Conservation (phyloP, 2,888 invertebrate genomes). For the Ashinkailepas kermadecensis region DNA sequence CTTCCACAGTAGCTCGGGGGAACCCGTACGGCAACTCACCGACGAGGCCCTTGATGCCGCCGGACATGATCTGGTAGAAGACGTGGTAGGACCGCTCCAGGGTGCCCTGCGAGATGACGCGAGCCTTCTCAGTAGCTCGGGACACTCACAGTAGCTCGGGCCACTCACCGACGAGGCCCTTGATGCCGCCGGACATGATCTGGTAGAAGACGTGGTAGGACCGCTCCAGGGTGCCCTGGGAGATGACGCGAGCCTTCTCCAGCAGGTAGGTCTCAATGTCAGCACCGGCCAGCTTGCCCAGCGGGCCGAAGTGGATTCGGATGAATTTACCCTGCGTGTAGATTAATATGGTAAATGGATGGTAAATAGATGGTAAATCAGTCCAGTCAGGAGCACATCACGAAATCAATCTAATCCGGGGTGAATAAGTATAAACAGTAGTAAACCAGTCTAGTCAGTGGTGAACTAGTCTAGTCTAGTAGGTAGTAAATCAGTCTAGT, state of each 20-base stretch:
- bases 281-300: slow-evolving; percentile 99
- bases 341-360: neutral
- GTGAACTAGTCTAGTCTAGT: too few relatives aligned
- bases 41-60: slow-evolving; percentile 33
- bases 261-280: slow-evolving; percentile 99
- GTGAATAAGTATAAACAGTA: too few relatives aligned
- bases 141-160: too few relatives aligned
- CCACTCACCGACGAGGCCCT: slow-evolving; percentile 26
- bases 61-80: slow-evolving; percentile 48
- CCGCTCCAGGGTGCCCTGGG: slow-evolving; percentile 76
- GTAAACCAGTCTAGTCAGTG: too few relatives aligned
- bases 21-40: slow-evolving; percentile 9
- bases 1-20: too few relatives aligned
- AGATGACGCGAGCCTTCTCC: slow-evolving; percentile 99
- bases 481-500: too few relatives aligned
- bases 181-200: slow-evolving; percentile 40
- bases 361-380: too few relatives aligned
- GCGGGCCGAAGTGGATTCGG: slow-evolving; percentile 99
- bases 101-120: slow-evolving; percentile 98
- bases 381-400: too few relatives aligned
- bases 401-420: too few relatives aligned
- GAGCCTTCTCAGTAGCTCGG: too few relatives aligned
- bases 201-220: slow-evolving; percentile 53
- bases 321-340: slow-evolving; percentile 93
- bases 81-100: slow-evolving; percentile 55